phyloP scores from a whole-genome alignment of 2,888 invertebrate genomes.

The Nipponacmea schrenckii region DNA sequence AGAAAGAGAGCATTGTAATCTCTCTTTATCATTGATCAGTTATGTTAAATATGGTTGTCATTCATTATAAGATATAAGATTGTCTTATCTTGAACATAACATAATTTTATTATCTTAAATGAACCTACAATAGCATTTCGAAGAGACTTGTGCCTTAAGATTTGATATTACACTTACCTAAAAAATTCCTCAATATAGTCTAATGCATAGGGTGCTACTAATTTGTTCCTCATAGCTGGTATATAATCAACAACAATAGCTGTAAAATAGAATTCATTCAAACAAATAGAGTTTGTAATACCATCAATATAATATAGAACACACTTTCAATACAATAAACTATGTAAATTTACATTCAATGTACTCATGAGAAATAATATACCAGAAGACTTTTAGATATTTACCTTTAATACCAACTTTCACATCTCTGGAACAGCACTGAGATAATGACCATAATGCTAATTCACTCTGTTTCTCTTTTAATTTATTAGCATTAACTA shows the following conservation, averaged over 20 bases:
- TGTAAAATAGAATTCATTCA: slow-evolving; percentile 38
- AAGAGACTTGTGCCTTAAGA: neutral
- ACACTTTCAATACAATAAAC: too few relatives aligned
- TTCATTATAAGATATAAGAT: too few relatives aligned
- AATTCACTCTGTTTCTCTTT: slow-evolving; percentile 61
- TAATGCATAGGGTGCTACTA: slow-evolving; percentile 63
- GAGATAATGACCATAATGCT: slow-evolving; percentile 67
- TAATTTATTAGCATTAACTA: slow-evolving; percentile 64
- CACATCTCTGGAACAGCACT: slow-evolving; percentile 61
- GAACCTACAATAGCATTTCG: neutral
- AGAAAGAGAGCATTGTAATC: neutral
- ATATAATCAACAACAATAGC: slow-evolving; percentile 68
- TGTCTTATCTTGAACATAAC: too few relatives aligned
- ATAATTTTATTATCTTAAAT: neutral
- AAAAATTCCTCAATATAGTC: slow-evolving; percentile 65
- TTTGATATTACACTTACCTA: slow-evolving; percentile 45
- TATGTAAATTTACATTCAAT: neutral
- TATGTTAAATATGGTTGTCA: too few relatives aligned
- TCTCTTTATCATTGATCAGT: neutral
- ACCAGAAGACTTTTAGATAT: neutral
- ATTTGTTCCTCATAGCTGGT: slow-evolving; percentile 58
- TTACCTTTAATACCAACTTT: slow-evolving; percentile 66
- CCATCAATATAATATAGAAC: too few relatives aligned
- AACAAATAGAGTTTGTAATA: too few relatives aligned
- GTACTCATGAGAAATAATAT: neutral